Base-by-base conservation (phyloP, 2,888 invertebrate species). In the Caenorhabditis macrosperma region DNA sequence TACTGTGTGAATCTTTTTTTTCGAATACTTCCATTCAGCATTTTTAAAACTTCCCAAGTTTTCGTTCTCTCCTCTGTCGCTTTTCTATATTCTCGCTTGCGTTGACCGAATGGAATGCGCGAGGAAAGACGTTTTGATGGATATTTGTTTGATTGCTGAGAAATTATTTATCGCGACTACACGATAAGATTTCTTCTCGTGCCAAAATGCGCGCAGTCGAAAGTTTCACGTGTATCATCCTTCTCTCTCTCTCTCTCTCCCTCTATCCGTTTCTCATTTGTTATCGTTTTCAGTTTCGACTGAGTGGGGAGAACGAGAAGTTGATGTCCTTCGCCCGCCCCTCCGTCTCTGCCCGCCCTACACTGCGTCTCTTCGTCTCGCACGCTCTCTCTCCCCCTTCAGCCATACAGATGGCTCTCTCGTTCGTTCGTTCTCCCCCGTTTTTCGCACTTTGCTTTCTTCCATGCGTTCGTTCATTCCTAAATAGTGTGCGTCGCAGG, bases 271-370 rank as follows among this genome's bases (percentile, higher is more conserved):
- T 72, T 59, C 57, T 68, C 69, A 69, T 69, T 59, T 75, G 50
- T 60, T 75, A 68, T 69, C 64, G 61, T 66, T 63, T 67, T 75
- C 52, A 54, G 57, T 74, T 79, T 61, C 59, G 35, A 30, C 48
- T 68, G 57, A 46, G 35, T 41, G 67, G 38, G 59, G 54, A 41
- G 52, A 33, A 75, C 81, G 78, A 64, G 71, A 78, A 78, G 63
- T 67, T 78, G 78, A 81, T 75, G 78, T 78, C 78, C 74, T 71
- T 81, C 78, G 77, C 59, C 59, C 68, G 61, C 61, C 59, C 63
- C 57, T 48, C 59, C 68, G 63, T 64, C 69, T 75, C 55, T 67
- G 46, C 38, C 64, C 57, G 30, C 63, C 52, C 55, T 54, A 33
- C 66, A 52, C 35, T 76, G 57, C 30, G 48, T 50, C 66, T 76